Evolutionary conservation across 2,113 vertebrate species (phyloP).

Genomic region (Psittacus erithacus): DNA sequence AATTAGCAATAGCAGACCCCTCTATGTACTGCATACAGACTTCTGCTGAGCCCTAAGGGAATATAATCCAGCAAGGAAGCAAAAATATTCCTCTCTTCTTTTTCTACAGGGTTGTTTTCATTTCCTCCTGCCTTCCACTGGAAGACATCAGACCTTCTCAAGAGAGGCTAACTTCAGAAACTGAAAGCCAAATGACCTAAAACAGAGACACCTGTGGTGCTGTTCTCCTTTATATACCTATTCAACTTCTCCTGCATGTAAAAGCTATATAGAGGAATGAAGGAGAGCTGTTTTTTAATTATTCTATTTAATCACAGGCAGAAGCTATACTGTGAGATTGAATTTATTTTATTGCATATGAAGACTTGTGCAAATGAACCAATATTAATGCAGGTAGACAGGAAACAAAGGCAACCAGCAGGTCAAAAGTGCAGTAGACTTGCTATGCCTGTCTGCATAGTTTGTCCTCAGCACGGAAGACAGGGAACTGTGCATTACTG

Average conservation of each 20-base stretch:
- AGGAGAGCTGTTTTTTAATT: neutral
- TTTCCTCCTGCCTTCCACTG: constrained; percentile 47
- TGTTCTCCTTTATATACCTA: neutral
- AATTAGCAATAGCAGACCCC: constrained; percentile 47
- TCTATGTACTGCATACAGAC: neutral
- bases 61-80: constrained; percentile 6
- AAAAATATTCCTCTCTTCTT: constrained; percentile 58
- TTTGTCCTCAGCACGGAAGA: constrained; percentile 31
- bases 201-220: neutral
- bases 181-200: constrained; percentile 31
- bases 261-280: neutral
- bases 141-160: constrained; percentile 35
- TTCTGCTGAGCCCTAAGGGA: constrained; percentile 26
- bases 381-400: constrained; percentile 61
- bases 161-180: constrained; percentile 9
- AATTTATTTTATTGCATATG: neutral
- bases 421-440: constrained; percentile 64
- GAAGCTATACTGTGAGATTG: neutral
- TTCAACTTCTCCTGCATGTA: neutral
- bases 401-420: constrained; percentile 16
- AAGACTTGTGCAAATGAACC: constrained; percentile 15
- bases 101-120: constrained; percentile 42
- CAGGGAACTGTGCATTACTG: neutral
- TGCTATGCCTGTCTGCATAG: constrained; percentile 27
- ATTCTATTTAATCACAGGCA: neutral